A percentile compares a stretch with the other conserved stretches of the same genome.
Evolutionary conservation across 2,797 vertebrate species (phyloP).

Genomic region (Sphenodon punctatus): DNA sequence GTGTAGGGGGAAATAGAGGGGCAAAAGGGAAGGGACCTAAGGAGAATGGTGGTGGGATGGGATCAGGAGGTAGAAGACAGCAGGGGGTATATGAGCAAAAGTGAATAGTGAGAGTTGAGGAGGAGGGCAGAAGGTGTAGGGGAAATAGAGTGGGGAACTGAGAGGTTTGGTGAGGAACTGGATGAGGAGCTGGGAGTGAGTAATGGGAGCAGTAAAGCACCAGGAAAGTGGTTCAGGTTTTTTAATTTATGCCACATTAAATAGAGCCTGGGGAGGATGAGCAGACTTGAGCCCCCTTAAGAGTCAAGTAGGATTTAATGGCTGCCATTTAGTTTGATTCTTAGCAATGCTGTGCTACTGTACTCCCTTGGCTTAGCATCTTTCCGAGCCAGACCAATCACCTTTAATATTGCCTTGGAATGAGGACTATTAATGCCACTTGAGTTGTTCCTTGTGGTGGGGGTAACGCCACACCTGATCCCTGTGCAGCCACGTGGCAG

Average conservation of each 20-base stretch:
- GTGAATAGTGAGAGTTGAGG: background rate
- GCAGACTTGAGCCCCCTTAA: background rate
- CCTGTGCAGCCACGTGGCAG: too few species aligned
- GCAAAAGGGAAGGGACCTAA: background rate
- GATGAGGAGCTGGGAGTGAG: background rate
- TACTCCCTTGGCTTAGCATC: background rate
- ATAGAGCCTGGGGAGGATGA: background rate
- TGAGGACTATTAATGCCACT: background rate
- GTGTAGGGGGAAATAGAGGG: background rate
- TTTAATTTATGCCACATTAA: background rate
- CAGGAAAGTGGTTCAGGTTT: background rate
- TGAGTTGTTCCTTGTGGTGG: slow-evolving; percentile 1
- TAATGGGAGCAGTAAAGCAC: background rate
- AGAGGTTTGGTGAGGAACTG: background rate
- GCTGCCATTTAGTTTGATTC: background rate
- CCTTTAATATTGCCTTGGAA: background rate
- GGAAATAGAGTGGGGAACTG: background rate
- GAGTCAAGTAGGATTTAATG: background rate
- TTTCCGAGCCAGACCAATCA: background rate
- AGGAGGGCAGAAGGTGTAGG: background rate
- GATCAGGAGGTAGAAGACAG: background rate
- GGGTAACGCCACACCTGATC: too few species aligned
- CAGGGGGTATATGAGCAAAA: too few species aligned
- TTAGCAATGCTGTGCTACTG: background rate
- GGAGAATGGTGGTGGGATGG: fast-evolving